Evolutionary conservation across 1,140 invertebrate genomes (phyloP).

Genomic region (Nixonia krombeini): DNA sequence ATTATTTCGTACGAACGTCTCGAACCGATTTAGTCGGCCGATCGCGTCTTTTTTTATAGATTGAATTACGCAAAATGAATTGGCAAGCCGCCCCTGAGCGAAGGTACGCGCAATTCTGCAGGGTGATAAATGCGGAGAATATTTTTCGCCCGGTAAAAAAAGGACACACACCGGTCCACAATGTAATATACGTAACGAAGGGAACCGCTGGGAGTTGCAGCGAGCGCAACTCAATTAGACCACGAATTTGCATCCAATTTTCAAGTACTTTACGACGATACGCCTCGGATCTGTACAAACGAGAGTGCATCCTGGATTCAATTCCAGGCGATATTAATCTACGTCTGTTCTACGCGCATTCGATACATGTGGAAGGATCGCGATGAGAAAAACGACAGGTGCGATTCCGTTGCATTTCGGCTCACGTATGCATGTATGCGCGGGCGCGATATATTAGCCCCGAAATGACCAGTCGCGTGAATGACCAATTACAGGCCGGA

Average conservation of each 20-base stretch:
- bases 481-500: too few relatives aligned
- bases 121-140: too few relatives aligned
- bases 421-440: neutral
- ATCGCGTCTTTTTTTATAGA: too few relatives aligned
- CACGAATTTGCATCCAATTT: conserved; percentile 51
- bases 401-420: conserved; percentile 28
- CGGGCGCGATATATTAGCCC: too few relatives aligned
- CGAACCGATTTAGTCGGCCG: too few relatives aligned
- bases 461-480: too few relatives aligned
- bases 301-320: conserved; percentile 37
- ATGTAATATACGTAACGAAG: neutral
- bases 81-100: too few relatives aligned
- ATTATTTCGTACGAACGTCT: too few relatives aligned
- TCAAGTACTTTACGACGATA: conserved; percentile 44
- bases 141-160: too few relatives aligned
- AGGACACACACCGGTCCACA: neutral
- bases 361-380: conserved; percentile 17
- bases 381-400: conserved; percentile 21
- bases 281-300: conserved; percentile 16
- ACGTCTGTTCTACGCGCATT: conserved; percentile 28
- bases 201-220: conserved; percentile 1
- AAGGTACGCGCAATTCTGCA: too few relatives aligned
- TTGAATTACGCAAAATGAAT: too few relatives aligned
- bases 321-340: conserved; percentile 46
- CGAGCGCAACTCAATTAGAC: conserved; percentile 49